Evolutionary conservation across 2,888 invertebrate genomes (phyloP).

Genomic region (Seira musarum): DNA sequence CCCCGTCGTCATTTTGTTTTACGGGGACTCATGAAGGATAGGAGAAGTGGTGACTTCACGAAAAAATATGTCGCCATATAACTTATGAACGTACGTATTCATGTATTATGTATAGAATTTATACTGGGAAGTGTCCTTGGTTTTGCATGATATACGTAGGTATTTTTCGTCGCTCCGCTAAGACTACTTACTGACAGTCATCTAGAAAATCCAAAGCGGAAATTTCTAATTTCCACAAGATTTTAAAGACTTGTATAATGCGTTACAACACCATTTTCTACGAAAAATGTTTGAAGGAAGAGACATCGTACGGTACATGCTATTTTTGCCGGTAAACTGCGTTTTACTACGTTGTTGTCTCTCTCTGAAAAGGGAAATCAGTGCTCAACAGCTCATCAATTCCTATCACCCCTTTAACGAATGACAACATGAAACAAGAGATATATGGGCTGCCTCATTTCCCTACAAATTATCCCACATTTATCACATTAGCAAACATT

Average conservation of each 20-base stretch:
- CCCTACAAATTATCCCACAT: constrained; percentile 59
- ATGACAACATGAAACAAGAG: constrained; percentile 37
- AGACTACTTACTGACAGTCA: constrained; percentile 19
- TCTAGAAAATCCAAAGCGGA: constrained; percentile 34
- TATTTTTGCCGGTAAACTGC: no score
- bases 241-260: constrained; percentile 4
- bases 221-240: constrained; percentile 37
- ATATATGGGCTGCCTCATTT: constrained; percentile 58
- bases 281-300: no score
- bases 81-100: not conserved
- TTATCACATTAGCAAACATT: constrained; percentile 58
- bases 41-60: constrained; percentile 23
- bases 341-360: no score
- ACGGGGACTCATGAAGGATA: constrained; percentile 10
- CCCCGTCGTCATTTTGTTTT: constrained; percentile 2
- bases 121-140: not conserved
- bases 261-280: not conserved
- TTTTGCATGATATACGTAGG: constrained; percentile 12
- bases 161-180: not conserved
- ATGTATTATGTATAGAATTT: not conserved
- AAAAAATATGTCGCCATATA: constrained; percentile 20
- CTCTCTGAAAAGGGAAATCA: constrained; percentile 47
- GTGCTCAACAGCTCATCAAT: constrained; percentile 60
- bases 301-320: no score
- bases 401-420: constrained; percentile 53